phyloP scores from a whole-genome alignment of 2,888 invertebrate genomes.

The Serripes groenlandicus region DNA sequence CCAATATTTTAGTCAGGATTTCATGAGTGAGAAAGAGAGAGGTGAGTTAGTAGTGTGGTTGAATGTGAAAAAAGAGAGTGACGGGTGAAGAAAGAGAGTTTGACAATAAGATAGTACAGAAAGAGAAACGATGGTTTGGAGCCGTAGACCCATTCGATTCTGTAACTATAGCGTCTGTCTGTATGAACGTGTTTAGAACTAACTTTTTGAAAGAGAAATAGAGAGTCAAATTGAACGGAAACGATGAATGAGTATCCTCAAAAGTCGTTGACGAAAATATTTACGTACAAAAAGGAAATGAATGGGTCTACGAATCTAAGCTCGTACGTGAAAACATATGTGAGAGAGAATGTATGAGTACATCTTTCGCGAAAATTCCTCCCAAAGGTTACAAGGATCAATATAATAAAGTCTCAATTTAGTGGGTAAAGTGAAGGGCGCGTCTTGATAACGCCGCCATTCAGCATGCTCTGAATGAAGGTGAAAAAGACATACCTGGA shows the following conservation, averaged over 20 bases:
- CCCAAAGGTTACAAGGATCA: slow-evolving; percentile 45
- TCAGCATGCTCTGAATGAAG: slow-evolving; percentile 40
- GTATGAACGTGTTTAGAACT: slow-evolving; percentile 45
- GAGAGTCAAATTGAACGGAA: slow-evolving; percentile 21
- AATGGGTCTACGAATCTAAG: slow-evolving; percentile 30
- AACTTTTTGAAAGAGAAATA: slow-evolving; percentile 51
- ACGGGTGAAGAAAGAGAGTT: slow-evolving; percentile 17
- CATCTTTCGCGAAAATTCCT: slow-evolving; percentile 55
- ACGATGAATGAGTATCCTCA: slow-evolving; percentile 35
- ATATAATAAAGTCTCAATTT: slow-evolving; percentile 20
- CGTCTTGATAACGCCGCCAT: neutral
- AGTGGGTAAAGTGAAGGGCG: slow-evolving; percentile 31
- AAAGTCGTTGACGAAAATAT: slow-evolving; percentile 26
- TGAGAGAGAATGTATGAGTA: slow-evolving; percentile 22
- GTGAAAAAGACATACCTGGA: too few relatives aligned
- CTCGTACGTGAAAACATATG: neutral
- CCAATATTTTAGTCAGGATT: slow-evolving; percentile 30
- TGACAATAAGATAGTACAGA: slow-evolving; percentile 1
- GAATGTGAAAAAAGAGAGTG: slow-evolving; percentile 7
- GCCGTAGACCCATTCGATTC: slow-evolving; percentile 45
- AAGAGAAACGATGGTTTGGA: slow-evolving; percentile 21
- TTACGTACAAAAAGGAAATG: neutral
- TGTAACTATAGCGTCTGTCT: slow-evolving; percentile 54
- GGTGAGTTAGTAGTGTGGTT: slow-evolving; percentile 42
- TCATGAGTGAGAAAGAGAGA: slow-evolving; percentile 44